Base-by-base conservation (phyloP, 2,888 invertebrate genomes). In the Eupithecia centaureata region DNA sequence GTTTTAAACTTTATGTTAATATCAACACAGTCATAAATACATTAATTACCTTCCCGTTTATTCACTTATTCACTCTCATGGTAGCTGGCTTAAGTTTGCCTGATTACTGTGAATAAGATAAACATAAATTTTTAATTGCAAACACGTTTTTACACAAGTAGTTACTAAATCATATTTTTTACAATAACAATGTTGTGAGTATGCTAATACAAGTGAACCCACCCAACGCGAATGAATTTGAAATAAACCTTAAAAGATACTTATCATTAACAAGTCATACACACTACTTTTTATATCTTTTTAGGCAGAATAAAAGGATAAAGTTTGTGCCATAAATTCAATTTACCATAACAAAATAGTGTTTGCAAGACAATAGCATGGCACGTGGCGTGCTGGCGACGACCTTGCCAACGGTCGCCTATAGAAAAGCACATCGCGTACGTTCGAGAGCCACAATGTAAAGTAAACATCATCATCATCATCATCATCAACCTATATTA, bases 371-470 rank as follows among this genome's bases (percentile, higher is more conserved):
- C 82, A 84, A 84, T 82, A 77, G 77, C 77, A 74, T 73, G 73
- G 71, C 73, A 76, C 82, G 86, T 90, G 88, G 89, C 89, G 86
- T 85, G 85, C 83, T 72, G 61, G 70, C 78, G 90, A 88, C 89
- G 90, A 88, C 89, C 90, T 89, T 89, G 89, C 76, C 74, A 71
- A 63, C 77, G 76, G 73, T 77, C 71, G 75, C 71, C 71, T 67
- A 78, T 79, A 79, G 78, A 81, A 79, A 80, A 78, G 76, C 74
- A 73, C 74, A 77, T n/a, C 32, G 54, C 75, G 76, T 74, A 74
- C 78, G 76, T 74, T 74, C 78, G 74, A 76, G 73, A 72, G 63
- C 75, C 73, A 80, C 82, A 81, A 78, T 79, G 82, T 80, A 79
- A 80, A 72, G 77, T 52, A 52, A 83, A 82, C 78, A 80, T 77